Conservation (phyloP, 2,113 vertebrate genomes). For the Trichomycterus rosablanca region DNA sequence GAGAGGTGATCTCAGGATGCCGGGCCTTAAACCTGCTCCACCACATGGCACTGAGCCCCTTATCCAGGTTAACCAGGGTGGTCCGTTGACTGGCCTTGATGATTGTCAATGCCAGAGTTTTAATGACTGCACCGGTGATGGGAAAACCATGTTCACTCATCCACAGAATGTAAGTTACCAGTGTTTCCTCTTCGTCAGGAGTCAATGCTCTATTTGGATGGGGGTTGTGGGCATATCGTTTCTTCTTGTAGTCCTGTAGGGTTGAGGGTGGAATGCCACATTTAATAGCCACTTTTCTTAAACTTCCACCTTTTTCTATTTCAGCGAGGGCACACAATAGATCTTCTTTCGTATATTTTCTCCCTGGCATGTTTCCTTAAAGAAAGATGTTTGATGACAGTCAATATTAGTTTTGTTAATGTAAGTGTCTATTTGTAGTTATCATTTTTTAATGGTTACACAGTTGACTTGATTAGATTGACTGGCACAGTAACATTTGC, state of each 20-base stretch:
- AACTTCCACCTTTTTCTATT: not conserved
- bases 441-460: no score
- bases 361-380: not conserved
- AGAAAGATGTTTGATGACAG: no score
- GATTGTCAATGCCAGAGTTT: not conserved
- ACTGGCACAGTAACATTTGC: no score
- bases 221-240: constrained; percentile 7
- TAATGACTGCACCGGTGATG: not conserved
- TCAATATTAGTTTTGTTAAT: no score
- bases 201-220: constrained; percentile 8
- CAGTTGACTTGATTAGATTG: no score
- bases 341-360: not conserved
- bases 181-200: constrained; percentile 5
- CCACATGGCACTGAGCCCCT: constrained; percentile 8
- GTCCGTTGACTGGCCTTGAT: not conserved
- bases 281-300: not conserved
- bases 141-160: constrained; percentile 12
- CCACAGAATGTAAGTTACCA: constrained; percentile 5
- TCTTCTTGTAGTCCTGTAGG: constrained; percentile 16
- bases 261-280: constrained; percentile 10
- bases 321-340: not conserved
- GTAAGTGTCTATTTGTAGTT: no score
- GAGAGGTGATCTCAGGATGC: not conserved
- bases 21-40: constrained; percentile 1
- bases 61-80: not conserved